Conservation (phyloP, 2,888 invertebrate species). For the Bombylius major region DNA sequence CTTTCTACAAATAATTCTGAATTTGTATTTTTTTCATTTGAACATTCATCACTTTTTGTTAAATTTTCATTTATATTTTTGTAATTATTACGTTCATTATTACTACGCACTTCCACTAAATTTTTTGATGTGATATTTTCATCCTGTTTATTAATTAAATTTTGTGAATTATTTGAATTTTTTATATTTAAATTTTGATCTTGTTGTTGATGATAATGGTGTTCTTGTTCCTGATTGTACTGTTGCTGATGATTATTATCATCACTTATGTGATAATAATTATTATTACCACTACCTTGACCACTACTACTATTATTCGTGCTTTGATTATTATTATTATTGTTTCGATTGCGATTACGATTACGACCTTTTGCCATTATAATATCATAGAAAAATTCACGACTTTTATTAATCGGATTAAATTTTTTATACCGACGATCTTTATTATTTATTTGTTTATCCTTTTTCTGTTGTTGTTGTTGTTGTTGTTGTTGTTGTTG, state of each 20-base stretch:
- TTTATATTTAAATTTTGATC: neutral
- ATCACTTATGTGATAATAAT: neutral
- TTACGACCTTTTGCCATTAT: slow-evolving; percentile 37
- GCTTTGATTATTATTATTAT: slow-evolving; percentile 12
- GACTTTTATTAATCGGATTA: slow-evolving; percentile 27
- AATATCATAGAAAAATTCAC: slow-evolving; percentile 29
- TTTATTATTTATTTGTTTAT: neutral
- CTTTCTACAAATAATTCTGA: slow-evolving; percentile 10
- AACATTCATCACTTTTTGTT: no score
- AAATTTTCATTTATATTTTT: no score
- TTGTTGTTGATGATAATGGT: slow-evolving; percentile 6
- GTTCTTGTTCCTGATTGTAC: neutral
- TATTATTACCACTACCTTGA: neutral
- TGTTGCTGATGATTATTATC: neutral
- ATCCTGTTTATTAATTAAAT: no score
- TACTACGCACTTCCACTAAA: no score
- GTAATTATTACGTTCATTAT: no score
- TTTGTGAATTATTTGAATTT: no score
- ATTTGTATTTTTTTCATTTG: neutral
- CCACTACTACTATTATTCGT: neutral
- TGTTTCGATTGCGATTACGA: slow-evolving; percentile 26
- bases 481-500: slow-evolving; percentile 5
- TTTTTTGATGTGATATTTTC: no score
- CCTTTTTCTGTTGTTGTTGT: slow-evolving; percentile 6
- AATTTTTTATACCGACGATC: slow-evolving; percentile 11